Evolutionary conservation across 2,797 vertebrate genomes (phyloP).

Genomic region (Sebastes iracundus): DNA sequence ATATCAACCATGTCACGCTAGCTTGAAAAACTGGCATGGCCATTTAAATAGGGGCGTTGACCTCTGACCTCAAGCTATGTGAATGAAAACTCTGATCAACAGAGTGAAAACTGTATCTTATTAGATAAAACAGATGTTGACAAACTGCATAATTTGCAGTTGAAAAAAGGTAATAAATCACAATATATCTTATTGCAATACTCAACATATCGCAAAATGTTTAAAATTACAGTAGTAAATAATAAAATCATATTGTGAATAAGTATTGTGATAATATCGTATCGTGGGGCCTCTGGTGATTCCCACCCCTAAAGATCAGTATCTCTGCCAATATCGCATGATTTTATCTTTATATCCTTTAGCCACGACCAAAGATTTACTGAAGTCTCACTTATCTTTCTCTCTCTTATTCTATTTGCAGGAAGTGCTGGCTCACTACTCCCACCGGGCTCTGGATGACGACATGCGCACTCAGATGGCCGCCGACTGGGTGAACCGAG

Average conservation of each 20-base stretch:
- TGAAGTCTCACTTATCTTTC: not conserved
- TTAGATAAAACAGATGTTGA: too few relatives aligned
- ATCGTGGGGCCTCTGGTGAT: too few relatives aligned
- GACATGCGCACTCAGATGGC: constrained; percentile 98
- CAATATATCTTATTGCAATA: too few relatives aligned
- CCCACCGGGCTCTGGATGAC: constrained; percentile 95
- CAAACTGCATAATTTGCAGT: too few relatives aligned
- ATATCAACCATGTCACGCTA: not conserved
- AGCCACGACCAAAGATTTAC: not conserved
- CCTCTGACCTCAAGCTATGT: too few relatives aligned
- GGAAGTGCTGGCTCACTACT: constrained; percentile 98
- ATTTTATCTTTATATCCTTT: not conserved
- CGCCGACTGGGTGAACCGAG: constrained; percentile 95
- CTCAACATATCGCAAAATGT: rapidly evolving
- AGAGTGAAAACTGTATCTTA: too few relatives aligned
- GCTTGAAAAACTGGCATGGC: not conserved
- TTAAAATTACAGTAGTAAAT: rapidly evolving
- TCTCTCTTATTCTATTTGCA: constrained; percentile 53
- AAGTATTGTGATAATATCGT: too few relatives aligned
- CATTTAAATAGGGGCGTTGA: too few relatives aligned
- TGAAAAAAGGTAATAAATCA: too few relatives aligned
- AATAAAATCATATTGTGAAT: too few relatives aligned
- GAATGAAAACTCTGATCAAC: too few relatives aligned
- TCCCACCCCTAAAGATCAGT: not conserved
- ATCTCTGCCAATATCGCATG: not conserved